Conservation (phyloP, 1,140 invertebrate species). For the Ostrea edulis region DNA sequence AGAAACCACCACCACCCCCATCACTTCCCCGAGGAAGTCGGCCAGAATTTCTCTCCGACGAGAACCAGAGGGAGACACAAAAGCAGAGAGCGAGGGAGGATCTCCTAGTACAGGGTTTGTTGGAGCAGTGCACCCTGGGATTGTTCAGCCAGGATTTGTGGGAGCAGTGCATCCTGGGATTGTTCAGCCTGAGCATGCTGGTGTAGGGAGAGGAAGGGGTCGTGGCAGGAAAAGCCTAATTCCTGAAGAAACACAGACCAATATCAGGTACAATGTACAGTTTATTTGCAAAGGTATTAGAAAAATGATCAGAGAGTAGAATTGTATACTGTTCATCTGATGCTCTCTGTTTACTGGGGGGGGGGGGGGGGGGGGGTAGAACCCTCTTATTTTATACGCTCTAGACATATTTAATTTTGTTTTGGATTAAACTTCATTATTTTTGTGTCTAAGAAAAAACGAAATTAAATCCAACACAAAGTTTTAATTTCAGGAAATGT, state of each 20-base stretch:
- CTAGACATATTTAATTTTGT: no score
- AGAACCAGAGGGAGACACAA: constrained; percentile 41
- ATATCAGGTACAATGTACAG: background rate
- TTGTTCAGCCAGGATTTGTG: constrained; percentile 18
- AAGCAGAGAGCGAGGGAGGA: constrained; percentile 41
- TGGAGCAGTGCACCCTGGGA: constrained; percentile 38
- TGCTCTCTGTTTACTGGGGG: no score
- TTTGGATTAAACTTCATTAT: no score
- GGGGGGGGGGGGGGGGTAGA: no score
- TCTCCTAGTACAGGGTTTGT: background rate
- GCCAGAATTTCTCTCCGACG: constrained; percentile 56
- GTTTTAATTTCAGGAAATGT: no score
- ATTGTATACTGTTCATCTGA: no score
- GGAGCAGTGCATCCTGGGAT: constrained; percentile 48
- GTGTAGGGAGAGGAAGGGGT: constrained; percentile 47
- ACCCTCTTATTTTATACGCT: no score
- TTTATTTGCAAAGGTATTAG: no score
- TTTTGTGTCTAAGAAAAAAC: no score
- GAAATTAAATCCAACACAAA: no score
- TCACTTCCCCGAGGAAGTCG: constrained; percentile 56
- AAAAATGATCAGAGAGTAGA: no score
- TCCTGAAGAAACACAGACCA: constrained; percentile 15
- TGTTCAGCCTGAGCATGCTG: constrained; percentile 41
- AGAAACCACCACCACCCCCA: constrained; percentile 20
- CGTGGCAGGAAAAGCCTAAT: constrained; percentile 44